Percentiles rank a stretch among this genome's conserved stretches.
These are phyloP conservation scores for Holocentrus rufus DNA, from an alignment of 2,797 vertebrate species.

Conservation along the genomic window DNA sequence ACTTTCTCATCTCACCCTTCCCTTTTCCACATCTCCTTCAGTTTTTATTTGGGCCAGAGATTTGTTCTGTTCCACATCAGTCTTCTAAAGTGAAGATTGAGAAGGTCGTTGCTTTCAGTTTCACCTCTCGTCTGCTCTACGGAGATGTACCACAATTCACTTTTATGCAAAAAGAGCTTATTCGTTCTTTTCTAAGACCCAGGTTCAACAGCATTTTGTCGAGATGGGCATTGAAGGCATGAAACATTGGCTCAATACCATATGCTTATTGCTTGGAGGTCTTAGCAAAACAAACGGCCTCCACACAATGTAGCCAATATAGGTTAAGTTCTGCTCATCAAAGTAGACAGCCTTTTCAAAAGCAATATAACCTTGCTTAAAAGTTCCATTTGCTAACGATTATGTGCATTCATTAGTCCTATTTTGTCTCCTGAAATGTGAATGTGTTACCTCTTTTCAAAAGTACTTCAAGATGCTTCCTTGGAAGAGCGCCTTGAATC, in stretches of 20 bases:
- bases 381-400: background rate
- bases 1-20: background rate
- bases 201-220: background rate
- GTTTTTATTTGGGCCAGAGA: background rate
- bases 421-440: background rate
- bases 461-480: background rate
- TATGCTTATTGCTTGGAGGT: background rate
- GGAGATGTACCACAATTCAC: background rate
- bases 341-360: background rate
- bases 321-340: background rate
- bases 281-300: background rate
- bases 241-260: background rate
- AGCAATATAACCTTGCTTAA: background rate
- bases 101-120: slow-evolving; percentile 3
- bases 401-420: background rate
- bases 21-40: slow-evolving; percentile 7
- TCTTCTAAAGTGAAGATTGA: slow-evolving; percentile 14
- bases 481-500: background rate
- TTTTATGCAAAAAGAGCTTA: background rate
- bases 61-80: slow-evolving; percentile 13
- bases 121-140: background rate
- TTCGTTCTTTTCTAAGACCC: background rate
- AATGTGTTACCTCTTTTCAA: slow-evolving; percentile 4
- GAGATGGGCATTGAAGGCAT: background rate
- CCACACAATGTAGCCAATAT: background rate